Conservation (phyloP, 2,888 invertebrate genomes). For the Melikaiella ostensackeni region DNA sequence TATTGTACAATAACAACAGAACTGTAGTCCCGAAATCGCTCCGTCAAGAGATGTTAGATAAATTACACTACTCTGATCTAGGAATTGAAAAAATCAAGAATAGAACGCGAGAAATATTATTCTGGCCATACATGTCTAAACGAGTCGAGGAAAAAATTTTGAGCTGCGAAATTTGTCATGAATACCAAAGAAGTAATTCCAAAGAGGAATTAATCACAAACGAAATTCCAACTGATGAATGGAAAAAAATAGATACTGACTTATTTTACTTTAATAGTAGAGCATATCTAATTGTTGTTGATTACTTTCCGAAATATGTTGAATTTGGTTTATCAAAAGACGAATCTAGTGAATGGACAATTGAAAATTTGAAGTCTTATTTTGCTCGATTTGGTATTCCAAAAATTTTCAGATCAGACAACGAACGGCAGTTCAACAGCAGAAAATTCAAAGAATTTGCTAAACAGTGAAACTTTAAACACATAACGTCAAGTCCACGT, state of each 20-base stretch:
- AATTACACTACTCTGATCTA: no score
- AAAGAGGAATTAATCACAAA: conserved; percentile 34
- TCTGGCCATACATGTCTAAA: no score
- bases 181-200: no score
- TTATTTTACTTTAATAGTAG: not conserved
- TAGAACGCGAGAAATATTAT: no score
- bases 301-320: no score
- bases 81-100: conserved; percentile 45
- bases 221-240: conserved; percentile 40
- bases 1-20: conserved; percentile 45
- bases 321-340: no score
- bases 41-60: conserved; percentile 39
- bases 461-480: no score
- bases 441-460: no score
- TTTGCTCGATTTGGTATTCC: conserved; percentile 48
- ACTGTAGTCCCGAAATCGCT: conserved; percentile 43
- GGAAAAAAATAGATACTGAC: conserved; percentile 43
- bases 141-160: conserved; percentile 17
- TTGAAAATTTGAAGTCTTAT: conserved; percentile 45
- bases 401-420: no score
- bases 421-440: no score
- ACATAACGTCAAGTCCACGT: no score
- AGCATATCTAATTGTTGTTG: no score
- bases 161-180: conserved; percentile 46
- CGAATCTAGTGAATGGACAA: conserved; percentile 31